Evolutionary conservation across 2,113 vertebrate genomes (phyloP).

Genomic region (Campylorhamphus procurvoides): DNA sequence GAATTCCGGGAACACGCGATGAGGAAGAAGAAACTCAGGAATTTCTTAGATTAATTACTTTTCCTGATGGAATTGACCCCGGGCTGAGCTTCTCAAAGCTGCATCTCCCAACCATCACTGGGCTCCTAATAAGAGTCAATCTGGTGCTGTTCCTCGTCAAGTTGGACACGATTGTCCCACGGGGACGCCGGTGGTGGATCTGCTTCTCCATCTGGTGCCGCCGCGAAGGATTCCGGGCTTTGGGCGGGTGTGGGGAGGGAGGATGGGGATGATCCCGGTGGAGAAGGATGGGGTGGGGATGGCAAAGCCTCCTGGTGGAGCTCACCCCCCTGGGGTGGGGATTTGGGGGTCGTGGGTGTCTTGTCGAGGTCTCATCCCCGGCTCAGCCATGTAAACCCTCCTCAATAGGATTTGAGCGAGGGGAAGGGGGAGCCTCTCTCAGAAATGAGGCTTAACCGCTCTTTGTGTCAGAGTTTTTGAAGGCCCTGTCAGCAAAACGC

Average conservation of each 20-base stretch:
- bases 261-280: accelerated
- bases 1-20: neutral
- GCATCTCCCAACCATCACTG: conserved; percentile 20
- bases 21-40: neutral
- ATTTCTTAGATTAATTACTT: conserved; percentile 72
- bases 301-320: accelerated
- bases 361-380: neutral
- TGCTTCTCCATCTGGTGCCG: neutral
- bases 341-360: neutral
- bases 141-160: neutral
- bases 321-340: neutral
- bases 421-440: neutral
- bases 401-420: neutral
- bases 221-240: neutral
- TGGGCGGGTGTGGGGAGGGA: neutral
- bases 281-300: neutral
- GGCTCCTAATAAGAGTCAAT: conserved; percentile 54
- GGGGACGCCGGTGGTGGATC: accelerated
- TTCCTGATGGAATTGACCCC: conserved; percentile 65
- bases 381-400: neutral
- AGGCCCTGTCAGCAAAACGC: neutral
- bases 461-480: neutral
- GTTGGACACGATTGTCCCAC: neutral
- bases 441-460: neutral
- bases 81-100: conserved; percentile 27